These are phyloP conservation scores for Entomobrya proxima DNA, from an alignment of 2,888 invertebrate species.

Conservation along the genomic window DNA sequence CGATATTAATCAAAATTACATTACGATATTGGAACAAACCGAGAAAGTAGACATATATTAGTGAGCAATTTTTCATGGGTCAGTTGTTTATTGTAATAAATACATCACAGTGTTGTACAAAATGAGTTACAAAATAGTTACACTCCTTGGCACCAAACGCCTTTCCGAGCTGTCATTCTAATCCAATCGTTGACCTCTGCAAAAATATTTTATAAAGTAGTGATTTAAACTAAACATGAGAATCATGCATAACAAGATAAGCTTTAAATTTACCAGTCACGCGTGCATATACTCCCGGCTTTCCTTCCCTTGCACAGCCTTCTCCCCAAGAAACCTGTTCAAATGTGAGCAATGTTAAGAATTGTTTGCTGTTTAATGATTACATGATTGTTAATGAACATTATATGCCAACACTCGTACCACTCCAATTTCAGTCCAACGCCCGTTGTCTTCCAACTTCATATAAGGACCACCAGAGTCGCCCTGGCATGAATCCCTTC, in stretches of 20 bases:
- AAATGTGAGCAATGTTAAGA: neutral
- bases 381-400: neutral
- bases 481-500: constrained; percentile 72
- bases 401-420: neutral
- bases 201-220: neutral
- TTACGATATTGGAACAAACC: neutral
- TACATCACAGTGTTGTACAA: neutral
- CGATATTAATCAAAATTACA: neutral
- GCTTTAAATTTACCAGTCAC: constrained; percentile 63
- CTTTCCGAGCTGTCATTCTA: constrained; percentile 62
- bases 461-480: constrained; percentile 73
- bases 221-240: neutral
- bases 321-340: constrained; percentile 72
- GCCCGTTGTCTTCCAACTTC: constrained; percentile 34
- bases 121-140: constrained; percentile 25
- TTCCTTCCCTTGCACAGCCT: constrained; percentile 71
- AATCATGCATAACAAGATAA: too few species aligned
- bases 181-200: constrained; percentile 73
- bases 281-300: constrained; percentile 71
- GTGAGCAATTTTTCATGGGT: neutral
- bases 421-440: constrained; percentile 71
- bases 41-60: neutral
- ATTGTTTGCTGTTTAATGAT: neutral
- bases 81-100: neutral
- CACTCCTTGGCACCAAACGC: constrained; percentile 69